phyloP scores from a whole-genome alignment of 1,140 invertebrate species.

The Pachyrhynchus sulphureomaculatus region DNA sequence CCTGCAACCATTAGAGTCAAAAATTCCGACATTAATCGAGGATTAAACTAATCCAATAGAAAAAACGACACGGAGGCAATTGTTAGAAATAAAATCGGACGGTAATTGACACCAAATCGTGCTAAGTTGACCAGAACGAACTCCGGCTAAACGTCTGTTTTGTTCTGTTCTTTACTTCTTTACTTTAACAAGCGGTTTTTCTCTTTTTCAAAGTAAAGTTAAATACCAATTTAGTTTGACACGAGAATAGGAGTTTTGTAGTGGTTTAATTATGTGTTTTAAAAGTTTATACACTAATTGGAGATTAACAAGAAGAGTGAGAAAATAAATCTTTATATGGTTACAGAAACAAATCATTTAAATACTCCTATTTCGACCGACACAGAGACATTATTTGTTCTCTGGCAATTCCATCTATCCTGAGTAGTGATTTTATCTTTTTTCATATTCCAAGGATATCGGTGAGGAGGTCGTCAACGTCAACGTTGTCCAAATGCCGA shows the following conservation, averaged over 20 bases:
- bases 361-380: no score
- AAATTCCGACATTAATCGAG: conserved; percentile 25
- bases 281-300: no score
- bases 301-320: no score
- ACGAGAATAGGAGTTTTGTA: background rate
- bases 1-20: conserved; percentile 13
- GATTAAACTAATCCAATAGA: conserved; percentile 32
- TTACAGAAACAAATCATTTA: no score
- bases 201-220: background rate
- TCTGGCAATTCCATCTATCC: no score
- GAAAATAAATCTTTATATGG: no score
- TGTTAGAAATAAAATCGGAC: conserved; percentile 30
- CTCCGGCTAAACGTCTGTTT: conserved; percentile 10
- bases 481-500: no score
- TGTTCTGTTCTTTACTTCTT: conserved; percentile 7
- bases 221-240: conserved; percentile 30
- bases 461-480: no score
- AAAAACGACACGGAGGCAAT: conserved; percentile 31
- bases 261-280: conserved; percentile 12
- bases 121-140: conserved; percentile 34
- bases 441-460: no score
- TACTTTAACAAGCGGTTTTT: conserved; percentile 21
- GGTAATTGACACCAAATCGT: conserved; percentile 37
- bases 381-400: no score
- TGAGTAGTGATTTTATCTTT: no score